Conservation (phyloP, 2,797 vertebrate genomes). For the Buphagus erythrorhynchus region DNA sequence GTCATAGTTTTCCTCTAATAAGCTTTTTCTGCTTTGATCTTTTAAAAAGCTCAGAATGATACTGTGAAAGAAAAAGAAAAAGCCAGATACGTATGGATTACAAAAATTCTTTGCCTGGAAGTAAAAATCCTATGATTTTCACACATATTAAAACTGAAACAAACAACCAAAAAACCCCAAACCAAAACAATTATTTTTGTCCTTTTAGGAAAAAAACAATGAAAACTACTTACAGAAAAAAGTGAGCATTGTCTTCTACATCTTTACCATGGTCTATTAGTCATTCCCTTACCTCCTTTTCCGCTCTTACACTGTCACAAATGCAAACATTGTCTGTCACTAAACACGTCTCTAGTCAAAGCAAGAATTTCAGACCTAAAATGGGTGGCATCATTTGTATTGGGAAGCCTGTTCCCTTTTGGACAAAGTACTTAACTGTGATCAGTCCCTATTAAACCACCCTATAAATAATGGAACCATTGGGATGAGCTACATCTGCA, state of each 20-base stretch:
- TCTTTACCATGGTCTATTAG: neutral
- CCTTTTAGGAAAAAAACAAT: neutral
- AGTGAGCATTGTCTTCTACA: neutral
- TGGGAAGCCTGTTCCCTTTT: neutral
- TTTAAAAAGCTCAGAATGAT: neutral
- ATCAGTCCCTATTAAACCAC: accelerated
- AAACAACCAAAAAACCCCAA: neutral
- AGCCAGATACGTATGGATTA: neutral
- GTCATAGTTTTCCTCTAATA: neutral
- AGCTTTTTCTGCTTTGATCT: neutral
- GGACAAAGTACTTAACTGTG: neutral
- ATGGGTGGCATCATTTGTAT: neutral
- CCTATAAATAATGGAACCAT: neutral
- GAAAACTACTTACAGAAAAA: neutral
- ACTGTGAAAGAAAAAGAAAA: neutral
- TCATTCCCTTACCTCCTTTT: neutral
- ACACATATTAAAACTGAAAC: neutral
- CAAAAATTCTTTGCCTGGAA: neutral
- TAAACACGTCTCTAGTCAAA: neutral
- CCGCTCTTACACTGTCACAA: neutral
- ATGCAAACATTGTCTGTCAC: neutral
- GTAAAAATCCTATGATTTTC: neutral
- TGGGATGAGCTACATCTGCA: neutral
- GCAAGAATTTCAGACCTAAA: neutral
- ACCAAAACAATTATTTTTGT: too few relatives aligned